Evolutionary conservation across 2,888 invertebrate species (phyloP), one percentile per base, ranked within the genome.

Genomic region (Phyto melanocephala): DNA sequence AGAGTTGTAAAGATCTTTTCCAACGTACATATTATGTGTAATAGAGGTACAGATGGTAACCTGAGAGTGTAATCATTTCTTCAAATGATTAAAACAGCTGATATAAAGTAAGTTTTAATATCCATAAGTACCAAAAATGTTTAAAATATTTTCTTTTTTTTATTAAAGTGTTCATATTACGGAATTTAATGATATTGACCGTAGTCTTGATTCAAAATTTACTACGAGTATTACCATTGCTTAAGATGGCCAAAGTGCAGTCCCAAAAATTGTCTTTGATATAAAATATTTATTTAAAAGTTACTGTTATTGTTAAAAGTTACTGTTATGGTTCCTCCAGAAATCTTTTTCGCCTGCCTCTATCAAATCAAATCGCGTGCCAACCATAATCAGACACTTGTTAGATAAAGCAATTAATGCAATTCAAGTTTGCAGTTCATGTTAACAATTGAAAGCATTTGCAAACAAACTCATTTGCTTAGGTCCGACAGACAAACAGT

Each of bases 111-210:
- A 85, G 86, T 17, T 28, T 40, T n/a, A n/a, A n/a, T n/a, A n/a
- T n/a, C n/a, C n/a, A n/a, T n/a, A n/a, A n/a, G n/a, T n/a, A n/a
- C n/a, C n/a, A n/a, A n/a, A n/a, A n/a, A n/a, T n/a, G n/a, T 11
- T 50, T 50, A 22, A 47, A 47, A 13, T 1, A 40, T 13, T 77
- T 40, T 17, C n/a, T n/a, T n/a, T n/a, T 47, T 17, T 28, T 67
- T 10, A 17, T 85, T 85, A 7, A 76, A 89, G 88, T 83, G 96
- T 95, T 40, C 98, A 98, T 88, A 93, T 93, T 71, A 96, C 96
- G 91, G 98, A 98, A 93, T 96, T 99, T 84, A 98, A 98, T 88
- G 98, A 98, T 91, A 91, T 99, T 70, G 98, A 98, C 92, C 96
- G 98, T 89, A 96, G 96, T 91, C 95, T 95, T 1, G 94, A 94